Evolutionary conservation across 2,888 invertebrate genomes (phyloP).

Genomic region (Pandemis cinnamomeana): DNA sequence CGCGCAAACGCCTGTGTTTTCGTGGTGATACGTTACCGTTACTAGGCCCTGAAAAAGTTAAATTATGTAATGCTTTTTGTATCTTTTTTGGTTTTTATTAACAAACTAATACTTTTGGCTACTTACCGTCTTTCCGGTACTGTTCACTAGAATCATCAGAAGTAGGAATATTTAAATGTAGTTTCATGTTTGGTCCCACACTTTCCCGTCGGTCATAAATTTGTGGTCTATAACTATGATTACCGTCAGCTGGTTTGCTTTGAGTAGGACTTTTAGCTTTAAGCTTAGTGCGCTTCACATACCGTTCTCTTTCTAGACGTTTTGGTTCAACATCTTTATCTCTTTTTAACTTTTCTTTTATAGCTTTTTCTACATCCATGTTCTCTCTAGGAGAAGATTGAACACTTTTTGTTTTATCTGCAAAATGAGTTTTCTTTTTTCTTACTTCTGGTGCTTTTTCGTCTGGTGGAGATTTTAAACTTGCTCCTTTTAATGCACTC

Average conservation of each 20-base stretch:
- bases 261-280: slow-evolving; percentile 81
- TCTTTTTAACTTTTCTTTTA: slow-evolving; percentile 72
- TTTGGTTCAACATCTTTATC: slow-evolving; percentile 73
- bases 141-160: slow-evolving; percentile 86
- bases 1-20: slow-evolving; percentile 86
- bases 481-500: slow-evolving; percentile 61
- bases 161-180: slow-evolving; percentile 83
- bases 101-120: not conserved
- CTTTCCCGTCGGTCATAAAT: slow-evolving; percentile 82
- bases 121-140: slow-evolving; percentile 75
- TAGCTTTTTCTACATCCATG: slow-evolving; percentile 70
- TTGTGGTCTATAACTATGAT: slow-evolving; percentile 66
- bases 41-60: slow-evolving; percentile 59
- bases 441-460: slow-evolving; percentile 70
- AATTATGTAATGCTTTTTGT: not conserved
- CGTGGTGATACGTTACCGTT: slow-evolving; percentile 84
- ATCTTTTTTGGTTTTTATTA: not conserved
- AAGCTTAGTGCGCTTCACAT: slow-evolving; percentile 78
- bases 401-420: slow-evolving; percentile 75
- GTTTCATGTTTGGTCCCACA: slow-evolving; percentile 79
- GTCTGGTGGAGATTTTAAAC: slow-evolving; percentile 69
- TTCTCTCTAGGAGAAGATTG: slow-evolving; percentile 75
- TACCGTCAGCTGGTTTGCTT: slow-evolving; percentile 67
- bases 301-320: slow-evolving; percentile 75
- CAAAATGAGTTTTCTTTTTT: slow-evolving; percentile 80